Evolutionary conservation across 2,113 vertebrate genomes (phyloP), one percentile per base, ranked within the genome.

Genomic region (Epinephelus lanceolatus): DNA sequence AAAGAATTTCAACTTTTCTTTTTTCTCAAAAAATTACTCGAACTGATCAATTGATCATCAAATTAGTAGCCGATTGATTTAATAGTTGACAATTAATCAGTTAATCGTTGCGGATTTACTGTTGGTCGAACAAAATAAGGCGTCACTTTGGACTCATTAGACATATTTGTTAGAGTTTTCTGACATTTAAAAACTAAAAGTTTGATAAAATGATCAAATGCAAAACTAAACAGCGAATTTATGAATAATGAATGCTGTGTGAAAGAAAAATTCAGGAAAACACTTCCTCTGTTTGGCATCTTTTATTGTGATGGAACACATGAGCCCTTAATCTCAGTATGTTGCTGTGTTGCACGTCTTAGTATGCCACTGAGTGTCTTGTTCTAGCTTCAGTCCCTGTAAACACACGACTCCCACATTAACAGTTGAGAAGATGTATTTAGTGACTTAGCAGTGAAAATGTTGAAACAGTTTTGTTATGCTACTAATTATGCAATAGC

Each of bases 221-320:
- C 15, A 21, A 42, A 71, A 60, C 18, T 15, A 21, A 56, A 60
- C n/a, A 59, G 7, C 30, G 5, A 18, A 19, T 62, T 2, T 8
- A 61, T 19, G 17, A 27, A 42, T 65, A 13, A 65, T 45, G 19
- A 23, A 65, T 45, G 0, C 14, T 40, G 19, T 40, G 40, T 33
- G 10, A 17, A 21, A 27, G 27, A 60, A 53, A 76, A 60, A 49
- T 11, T 67, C 21, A 25, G 27, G 12, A 67, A 77, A 71, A 66
- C 19, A 65, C 53, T 53, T 72, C 6, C 10, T 82, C 40, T 23
- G 21, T 62, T 69, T 69, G 12, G 19, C 68, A 73, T n/a, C 42
- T 66, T 62, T 70, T 33, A 52, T 23, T 37, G 23, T 72, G 18
- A 15, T 40, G 25, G 18, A 68, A 65, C 27, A 55, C 49, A 30